Evolutionary conservation across 1,140 invertebrate species (phyloP).

Genomic region (Drosophila jambulina): DNA sequence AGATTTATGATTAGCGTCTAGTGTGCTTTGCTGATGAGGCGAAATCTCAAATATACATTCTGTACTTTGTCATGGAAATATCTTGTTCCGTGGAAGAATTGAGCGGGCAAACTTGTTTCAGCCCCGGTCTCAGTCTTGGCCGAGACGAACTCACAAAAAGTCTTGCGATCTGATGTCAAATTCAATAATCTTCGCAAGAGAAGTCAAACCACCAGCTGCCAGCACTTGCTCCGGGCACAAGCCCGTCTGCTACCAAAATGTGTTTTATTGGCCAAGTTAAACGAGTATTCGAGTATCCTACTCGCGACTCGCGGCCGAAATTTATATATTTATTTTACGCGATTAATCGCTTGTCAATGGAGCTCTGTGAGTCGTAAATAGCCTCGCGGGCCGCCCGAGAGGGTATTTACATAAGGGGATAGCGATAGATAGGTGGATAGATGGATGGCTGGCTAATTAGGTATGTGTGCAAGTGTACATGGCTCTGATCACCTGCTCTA

Average conservation of each 20-base stretch:
- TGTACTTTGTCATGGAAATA: conserved; percentile 58
- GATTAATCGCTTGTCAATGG: conserved; percentile 26
- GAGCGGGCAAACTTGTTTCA: conserved; percentile 51
- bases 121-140: background rate
- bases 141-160: conserved; percentile 18
- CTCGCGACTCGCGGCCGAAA: background rate
- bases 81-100: conserved; percentile 27
- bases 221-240: conserved; percentile 20
- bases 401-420: conserved; percentile 33
- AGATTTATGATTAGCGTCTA: conserved; percentile 7
- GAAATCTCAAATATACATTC: conserved; percentile 22
- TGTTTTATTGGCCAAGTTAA: conserved; percentile 9
- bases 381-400: background rate
- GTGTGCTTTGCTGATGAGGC: conserved; percentile 13
- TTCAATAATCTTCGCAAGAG: conserved; percentile 25
- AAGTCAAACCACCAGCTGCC: conserved; percentile 35
- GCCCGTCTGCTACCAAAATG: conserved; percentile 10
- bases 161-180: conserved; percentile 26
- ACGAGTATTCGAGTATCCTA: background rate
- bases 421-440: background rate
- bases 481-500: conserved; percentile 47
- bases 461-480: conserved; percentile 16
- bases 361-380: conserved; percentile 13
- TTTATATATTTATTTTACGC: conserved; percentile 11
- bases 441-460: conserved; percentile 25